Percentiles rank a stretch among this genome's conserved stretches.
These are phyloP conservation scores for Boleophthalmus pectinirostris DNA, from an alignment of 2,113 vertebrate genomes.

Conservation along the genomic window DNA sequence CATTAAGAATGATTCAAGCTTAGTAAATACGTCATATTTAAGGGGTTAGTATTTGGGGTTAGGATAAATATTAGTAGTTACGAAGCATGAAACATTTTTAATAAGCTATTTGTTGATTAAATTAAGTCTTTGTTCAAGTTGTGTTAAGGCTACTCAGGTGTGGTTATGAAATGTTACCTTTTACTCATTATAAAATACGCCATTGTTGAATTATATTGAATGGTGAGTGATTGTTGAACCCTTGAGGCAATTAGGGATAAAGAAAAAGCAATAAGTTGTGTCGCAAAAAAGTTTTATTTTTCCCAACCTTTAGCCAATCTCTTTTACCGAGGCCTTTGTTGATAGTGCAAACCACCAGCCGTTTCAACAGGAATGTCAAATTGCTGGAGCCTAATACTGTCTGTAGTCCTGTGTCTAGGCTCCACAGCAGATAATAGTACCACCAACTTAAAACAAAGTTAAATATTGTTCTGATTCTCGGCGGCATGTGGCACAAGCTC, in stretches of 20 bases:
- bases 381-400: background rate
- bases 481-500: conserved; percentile 1
- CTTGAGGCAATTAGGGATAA: background rate
- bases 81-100: too few species aligned
- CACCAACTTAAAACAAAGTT: background rate
- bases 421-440: background rate
- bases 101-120: too few species aligned
- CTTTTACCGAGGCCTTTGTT: background rate
- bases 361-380: background rate
- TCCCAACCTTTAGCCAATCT: background rate
- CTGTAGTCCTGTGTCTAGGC: background rate
- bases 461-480: background rate
- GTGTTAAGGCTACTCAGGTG: too few species aligned
- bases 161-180: too few species aligned
- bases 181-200: too few species aligned
- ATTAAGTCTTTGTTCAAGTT: too few species aligned
- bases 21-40: too few species aligned
- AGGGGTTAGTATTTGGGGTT: too few species aligned
- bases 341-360: background rate
- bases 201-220: too few species aligned
- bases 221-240: too few species aligned
- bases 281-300: background rate
- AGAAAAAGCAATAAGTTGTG: background rate
- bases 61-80: too few species aligned
- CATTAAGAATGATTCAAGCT: too few species aligned